Evolutionary conservation across 2,888 invertebrate species (phyloP).

Genomic region (Netelia melanura): DNA sequence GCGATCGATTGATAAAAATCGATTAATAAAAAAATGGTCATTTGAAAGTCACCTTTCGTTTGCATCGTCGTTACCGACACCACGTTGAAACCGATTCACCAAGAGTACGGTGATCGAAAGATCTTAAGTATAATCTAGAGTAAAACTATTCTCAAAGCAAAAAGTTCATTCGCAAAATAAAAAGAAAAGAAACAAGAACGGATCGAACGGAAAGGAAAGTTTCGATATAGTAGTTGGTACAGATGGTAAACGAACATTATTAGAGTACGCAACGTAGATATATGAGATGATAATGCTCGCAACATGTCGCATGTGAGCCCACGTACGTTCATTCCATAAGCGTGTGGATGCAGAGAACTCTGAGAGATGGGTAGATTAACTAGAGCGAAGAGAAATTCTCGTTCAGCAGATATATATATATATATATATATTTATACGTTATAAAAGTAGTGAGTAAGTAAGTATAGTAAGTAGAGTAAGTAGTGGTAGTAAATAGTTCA

Average conservation of each 20-base stretch:
- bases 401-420: slow-evolving; percentile 63
- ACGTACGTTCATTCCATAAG: slow-evolving; percentile 82
- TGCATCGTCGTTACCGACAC: slow-evolving; percentile 35
- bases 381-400: slow-evolving; percentile 69
- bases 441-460: slow-evolving; percentile 48
- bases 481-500: slow-evolving; percentile 37
- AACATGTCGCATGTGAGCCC: slow-evolving; percentile 73
- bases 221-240: slow-evolving; percentile 24
- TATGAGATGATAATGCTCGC: slow-evolving; percentile 69
- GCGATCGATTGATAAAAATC: too few relatives aligned
- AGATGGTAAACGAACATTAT: slow-evolving; percentile 66
- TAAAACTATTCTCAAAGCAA: slow-evolving; percentile 27
- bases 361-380: slow-evolving; percentile 73
- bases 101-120: slow-evolving; percentile 15
- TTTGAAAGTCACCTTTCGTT: neutral
- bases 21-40: neutral
- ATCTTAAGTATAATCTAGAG: slow-evolving; percentile 52
- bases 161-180: slow-evolving; percentile 23
- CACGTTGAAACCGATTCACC: slow-evolving; percentile 59
- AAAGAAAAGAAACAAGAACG: neutral
- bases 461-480: slow-evolving; percentile 33
- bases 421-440: neutral
- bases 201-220: slow-evolving; percentile 29
- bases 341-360: slow-evolving; percentile 81
- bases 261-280: slow-evolving; percentile 71